A percentile compares a stretch with the other conserved stretches of the same genome.
Conservation (phyloP, 2,797 vertebrate species). For the Myotis planiceps region DNA sequence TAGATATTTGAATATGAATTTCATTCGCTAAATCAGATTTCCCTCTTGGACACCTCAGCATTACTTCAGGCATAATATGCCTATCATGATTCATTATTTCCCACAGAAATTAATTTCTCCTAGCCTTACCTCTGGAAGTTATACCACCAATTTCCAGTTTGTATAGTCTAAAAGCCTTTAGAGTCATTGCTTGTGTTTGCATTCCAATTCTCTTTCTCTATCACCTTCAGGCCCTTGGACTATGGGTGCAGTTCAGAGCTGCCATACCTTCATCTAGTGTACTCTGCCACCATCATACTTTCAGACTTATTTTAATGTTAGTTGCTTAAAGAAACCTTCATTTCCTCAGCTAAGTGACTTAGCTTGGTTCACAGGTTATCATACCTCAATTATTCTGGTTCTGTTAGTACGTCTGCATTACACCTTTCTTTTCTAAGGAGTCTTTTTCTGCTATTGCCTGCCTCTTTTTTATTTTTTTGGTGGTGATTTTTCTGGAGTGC, state of each 20-base stretch:
- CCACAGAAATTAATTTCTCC: background rate
- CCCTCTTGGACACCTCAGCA: constrained; percentile 5
- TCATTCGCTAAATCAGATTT: constrained; percentile 9
- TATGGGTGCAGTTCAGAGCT: background rate
- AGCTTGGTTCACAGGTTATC: background rate
- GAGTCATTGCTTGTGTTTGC: background rate
- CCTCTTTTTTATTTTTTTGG: background rate
- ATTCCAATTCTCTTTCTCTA: background rate
- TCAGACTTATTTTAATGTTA: constrained; percentile 3
- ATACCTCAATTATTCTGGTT: background rate
- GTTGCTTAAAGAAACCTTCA: constrained; percentile 4
- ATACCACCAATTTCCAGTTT: background rate
- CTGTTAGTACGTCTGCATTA: background rate
- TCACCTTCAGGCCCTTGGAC: background rate
- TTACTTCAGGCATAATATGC: constrained; percentile 37
- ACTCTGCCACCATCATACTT: background rate
- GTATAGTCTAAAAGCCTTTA: background rate
- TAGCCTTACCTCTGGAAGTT: background rate
- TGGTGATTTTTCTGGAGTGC: background rate
- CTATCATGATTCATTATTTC: constrained; percentile 27
- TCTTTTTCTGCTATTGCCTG: background rate
- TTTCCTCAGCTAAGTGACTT: constrained; percentile 18
- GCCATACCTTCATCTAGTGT: background rate
- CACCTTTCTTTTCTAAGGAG: background rate
- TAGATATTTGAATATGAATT: constrained; percentile 34